Evolutionary conservation across 1,140 invertebrate genomes (phyloP).

Genomic region (Drosophila ironensis): DNA sequence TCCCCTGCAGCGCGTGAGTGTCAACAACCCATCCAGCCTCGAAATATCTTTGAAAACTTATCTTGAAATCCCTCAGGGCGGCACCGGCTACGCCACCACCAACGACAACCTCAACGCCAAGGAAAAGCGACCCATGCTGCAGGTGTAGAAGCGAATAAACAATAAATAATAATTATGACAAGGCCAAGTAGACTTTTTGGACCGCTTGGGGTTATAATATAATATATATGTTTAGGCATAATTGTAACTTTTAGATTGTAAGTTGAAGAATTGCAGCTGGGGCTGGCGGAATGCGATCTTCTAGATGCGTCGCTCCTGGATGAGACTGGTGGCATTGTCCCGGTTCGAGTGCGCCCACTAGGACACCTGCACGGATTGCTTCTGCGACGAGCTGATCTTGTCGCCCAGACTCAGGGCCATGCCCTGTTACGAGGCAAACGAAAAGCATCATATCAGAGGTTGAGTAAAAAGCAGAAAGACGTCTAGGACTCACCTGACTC

Average conservation of each 20-base stretch:
- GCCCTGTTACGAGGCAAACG: slow-evolving; percentile 85
- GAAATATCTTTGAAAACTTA: no score
- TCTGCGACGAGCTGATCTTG: slow-evolving; percentile 97
- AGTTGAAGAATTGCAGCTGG: slow-evolving; percentile 34
- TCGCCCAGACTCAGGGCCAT: slow-evolving; percentile 98
- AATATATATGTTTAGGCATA: slow-evolving; percentile 49
- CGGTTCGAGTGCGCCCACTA: slow-evolving; percentile 56
- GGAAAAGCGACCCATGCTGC: slow-evolving; percentile 92
- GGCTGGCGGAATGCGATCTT: slow-evolving; percentile 30
- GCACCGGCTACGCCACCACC: slow-evolving; percentile 95
- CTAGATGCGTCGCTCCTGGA: slow-evolving; percentile 34
- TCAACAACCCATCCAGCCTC: no score
- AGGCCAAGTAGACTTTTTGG: background rate
- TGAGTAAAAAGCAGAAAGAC: background rate
- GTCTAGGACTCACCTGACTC: slow-evolving; percentile 89
- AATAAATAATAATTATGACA: background rate
- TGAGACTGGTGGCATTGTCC: slow-evolving; percentile 20
- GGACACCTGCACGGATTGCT: slow-evolving; percentile 85
- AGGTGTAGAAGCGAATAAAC: slow-evolving; percentile 84
- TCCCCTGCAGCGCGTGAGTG: slow-evolving; percentile 90
- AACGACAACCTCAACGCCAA: slow-evolving; percentile 93
- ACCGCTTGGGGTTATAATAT: slow-evolving; percentile 33
- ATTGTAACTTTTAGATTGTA: slow-evolving; percentile 40
- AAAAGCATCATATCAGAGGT: background rate
- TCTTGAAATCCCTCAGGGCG: slow-evolving; percentile 87